Conservation (phyloP, 2,888 invertebrate species). For the Amaurobius ferox region DNA sequence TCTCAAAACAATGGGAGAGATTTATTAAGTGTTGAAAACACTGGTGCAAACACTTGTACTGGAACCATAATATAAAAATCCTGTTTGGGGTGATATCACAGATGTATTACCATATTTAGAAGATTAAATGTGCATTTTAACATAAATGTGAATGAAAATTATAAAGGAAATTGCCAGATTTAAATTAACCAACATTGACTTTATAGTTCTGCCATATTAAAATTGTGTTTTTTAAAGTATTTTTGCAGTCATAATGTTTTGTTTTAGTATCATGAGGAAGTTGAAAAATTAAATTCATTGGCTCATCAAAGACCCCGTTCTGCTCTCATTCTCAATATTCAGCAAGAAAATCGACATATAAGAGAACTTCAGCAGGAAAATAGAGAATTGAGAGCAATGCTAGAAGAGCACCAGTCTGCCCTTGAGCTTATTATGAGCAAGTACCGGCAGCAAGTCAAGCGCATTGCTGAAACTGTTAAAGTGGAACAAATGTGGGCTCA, state of each 20-base stretch:
- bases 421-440: constrained; percentile 97
- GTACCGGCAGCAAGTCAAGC: constrained; percentile 80
- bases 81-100: too few relatives aligned
- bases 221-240: too few relatives aligned
- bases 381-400: constrained; percentile 88
- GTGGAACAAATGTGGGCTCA: constrained; percentile 58
- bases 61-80: too few relatives aligned
- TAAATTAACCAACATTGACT: too few relatives aligned
- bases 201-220: too few relatives aligned
- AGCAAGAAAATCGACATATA: constrained; percentile 92
- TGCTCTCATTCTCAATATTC: constrained; percentile 92
- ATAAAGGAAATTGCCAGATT: too few relatives aligned
- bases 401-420: constrained; percentile 96
- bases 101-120: too few relatives aligned
- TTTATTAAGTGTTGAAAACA: too few relatives aligned
- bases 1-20: too few relatives aligned
- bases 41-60: too few relatives aligned
- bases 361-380: constrained; percentile 95
- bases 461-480: constrained; percentile 57
- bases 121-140: too few relatives aligned
- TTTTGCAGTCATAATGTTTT: not conserved
- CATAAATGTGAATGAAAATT: too few relatives aligned
- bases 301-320: constrained; percentile 92
- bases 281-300: constrained; percentile 91
- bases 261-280: constrained; percentile 92